These are phyloP conservation scores for Melanocharis versteri DNA, from an alignment of 2,113 vertebrate species.

Conservation along the genomic window DNA sequence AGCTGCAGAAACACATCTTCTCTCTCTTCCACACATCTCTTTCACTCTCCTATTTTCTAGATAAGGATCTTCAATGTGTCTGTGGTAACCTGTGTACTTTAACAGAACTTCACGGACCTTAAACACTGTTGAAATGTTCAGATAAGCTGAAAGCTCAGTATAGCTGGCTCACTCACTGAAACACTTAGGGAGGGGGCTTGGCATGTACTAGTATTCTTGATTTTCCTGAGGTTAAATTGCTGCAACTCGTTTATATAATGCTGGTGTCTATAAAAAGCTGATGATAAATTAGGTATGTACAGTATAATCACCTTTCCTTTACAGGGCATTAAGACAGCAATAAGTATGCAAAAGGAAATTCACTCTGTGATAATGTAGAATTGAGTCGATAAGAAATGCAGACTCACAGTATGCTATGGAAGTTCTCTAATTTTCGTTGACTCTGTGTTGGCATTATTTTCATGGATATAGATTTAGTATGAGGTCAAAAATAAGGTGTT, in stretches of 20 bases:
- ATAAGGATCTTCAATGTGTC: neutral
- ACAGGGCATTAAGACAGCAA: neutral
- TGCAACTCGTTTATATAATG: neutral
- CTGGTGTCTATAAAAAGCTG: neutral
- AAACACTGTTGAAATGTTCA: neutral
- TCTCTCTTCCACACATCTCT: neutral
- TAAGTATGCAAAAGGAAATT: neutral
- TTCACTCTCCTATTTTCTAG: neutral
- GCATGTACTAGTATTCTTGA: neutral
- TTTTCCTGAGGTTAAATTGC: neutral
- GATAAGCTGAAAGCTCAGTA: neutral
- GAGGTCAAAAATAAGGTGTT: neutral
- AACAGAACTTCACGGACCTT: neutral
- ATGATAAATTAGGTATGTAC: neutral
- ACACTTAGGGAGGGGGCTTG: neutral
- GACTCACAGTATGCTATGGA: neutral
- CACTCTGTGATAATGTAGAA: neutral
- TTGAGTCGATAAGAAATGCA: neutral
- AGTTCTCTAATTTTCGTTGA: neutral
- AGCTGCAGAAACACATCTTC: neutral
- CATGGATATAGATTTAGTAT: neutral
- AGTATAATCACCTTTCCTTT: neutral
- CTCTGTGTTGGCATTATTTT: neutral
- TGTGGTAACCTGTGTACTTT: neutral
- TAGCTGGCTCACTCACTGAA: neutral